Evolutionary conservation across 2,797 vertebrate genomes (phyloP).

Genomic region (Acanthurus tractus): DNA sequence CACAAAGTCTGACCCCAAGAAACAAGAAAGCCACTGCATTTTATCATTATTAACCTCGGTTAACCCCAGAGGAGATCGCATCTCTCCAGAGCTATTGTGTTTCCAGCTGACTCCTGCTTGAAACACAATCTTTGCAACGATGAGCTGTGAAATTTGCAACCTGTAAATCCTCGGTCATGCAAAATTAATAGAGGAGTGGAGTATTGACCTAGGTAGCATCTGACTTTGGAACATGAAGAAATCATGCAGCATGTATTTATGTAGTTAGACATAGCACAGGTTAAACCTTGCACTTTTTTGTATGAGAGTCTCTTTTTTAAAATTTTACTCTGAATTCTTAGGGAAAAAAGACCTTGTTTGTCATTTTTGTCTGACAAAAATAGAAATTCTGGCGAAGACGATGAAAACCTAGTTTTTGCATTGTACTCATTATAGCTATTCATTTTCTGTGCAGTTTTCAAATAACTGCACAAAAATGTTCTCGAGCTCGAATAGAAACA

Average conservation of each 20-base stretch:
- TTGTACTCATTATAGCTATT: conserved; percentile 34
- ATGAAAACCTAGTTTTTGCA: neutral
- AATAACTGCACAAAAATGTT: conserved; percentile 32
- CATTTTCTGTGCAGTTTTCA: conserved; percentile 34
- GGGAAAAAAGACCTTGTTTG: neutral
- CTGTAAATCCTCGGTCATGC: conserved; percentile 76
- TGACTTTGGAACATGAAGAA: conserved; percentile 53
- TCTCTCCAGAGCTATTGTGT: conserved; percentile 61
- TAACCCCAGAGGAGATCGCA: conserved; percentile 73
- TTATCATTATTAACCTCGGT: conserved; percentile 72
- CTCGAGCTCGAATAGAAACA: conserved; percentile 7
- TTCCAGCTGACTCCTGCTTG: conserved; percentile 70
- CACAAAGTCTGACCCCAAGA: conserved; percentile 68
- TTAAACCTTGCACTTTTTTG: neutral
- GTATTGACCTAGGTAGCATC: conserved; percentile 62
- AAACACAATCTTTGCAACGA: conserved; percentile 76
- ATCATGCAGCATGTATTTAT: conserved; percentile 19
- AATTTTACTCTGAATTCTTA: neutral
- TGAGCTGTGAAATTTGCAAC: conserved; percentile 82
- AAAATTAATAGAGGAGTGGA: conserved; percentile 75
- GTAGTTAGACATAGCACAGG: conserved; percentile 5
- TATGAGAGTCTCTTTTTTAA: neutral
- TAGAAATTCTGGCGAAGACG: conserved; percentile 25
- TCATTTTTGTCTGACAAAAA: conserved; percentile 32
- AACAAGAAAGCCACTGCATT: conserved; percentile 59